These are phyloP conservation scores for Epirrita christyi DNA, from an alignment of 2,888 invertebrate genomes.

Conservation along the genomic window DNA sequence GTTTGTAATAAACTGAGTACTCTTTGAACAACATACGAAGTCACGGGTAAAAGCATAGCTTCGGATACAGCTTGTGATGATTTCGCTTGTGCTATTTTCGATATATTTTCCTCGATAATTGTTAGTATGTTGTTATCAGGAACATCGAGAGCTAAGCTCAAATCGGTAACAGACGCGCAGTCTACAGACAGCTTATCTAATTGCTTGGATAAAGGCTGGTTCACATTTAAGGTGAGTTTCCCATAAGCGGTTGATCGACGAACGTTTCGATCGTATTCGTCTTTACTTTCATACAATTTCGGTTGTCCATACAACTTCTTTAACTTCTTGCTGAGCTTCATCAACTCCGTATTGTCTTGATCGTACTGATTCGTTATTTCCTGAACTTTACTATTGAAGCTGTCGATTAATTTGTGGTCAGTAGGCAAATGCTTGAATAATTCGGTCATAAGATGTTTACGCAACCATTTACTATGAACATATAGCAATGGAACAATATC, in stretches of 20 bases:
- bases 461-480: conserved; percentile 90
- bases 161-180: conserved; percentile 46
- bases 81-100: conserved; percentile 39
- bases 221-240: conserved; percentile 58
- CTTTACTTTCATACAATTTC: conserved; percentile 59
- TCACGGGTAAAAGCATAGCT: conserved; percentile 83
- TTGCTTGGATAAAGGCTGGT: conserved; percentile 62
- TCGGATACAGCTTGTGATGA: conserved; percentile 25
- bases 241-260: conserved; percentile 51
- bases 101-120: conserved; percentile 49
- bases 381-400: conserved; percentile 46
- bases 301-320: conserved; percentile 71
- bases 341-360: conserved; percentile 53
- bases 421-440: conserved; percentile 52
- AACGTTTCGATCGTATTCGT: conserved; percentile 55
- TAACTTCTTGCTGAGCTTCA: conserved; percentile 69
- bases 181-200: conserved; percentile 49
- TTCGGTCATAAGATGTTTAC: conserved; percentile 84
- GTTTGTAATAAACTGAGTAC: conserved; percentile 58
- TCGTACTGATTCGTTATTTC: conserved; percentile 47
- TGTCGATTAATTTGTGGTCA: conserved; percentile 39
- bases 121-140: conserved; percentile 51
- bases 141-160: conserved; percentile 59
- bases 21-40: conserved; percentile 78
- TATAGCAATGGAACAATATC: conserved; percentile 86